Evolutionary conservation across 2,797 vertebrate genomes (phyloP).

Genomic region (Notolepis coatsorum): DNA sequence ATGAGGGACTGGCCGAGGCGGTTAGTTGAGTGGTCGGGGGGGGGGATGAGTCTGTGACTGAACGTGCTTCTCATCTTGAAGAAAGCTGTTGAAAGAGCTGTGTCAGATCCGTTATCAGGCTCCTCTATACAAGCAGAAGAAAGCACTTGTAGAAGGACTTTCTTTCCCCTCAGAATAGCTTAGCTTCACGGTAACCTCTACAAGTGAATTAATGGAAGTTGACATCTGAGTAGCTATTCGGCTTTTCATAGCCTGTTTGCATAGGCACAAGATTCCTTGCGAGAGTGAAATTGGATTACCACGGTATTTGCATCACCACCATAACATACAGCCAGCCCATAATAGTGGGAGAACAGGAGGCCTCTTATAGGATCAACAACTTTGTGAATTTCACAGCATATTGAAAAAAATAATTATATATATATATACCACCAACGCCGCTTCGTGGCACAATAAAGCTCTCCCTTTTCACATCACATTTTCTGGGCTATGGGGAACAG

Average conservation of each 20-base stretch:
- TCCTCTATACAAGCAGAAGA: no score
- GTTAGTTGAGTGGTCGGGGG: no score
- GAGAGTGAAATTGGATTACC: constrained; percentile 5
- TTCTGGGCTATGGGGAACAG: background rate
- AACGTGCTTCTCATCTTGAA: no score
- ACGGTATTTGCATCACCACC: constrained; percentile 34
- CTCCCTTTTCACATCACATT: no score
- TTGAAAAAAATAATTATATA: constrained; percentile 12
- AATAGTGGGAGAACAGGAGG: constrained; percentile 32
- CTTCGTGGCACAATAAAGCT: background rate
- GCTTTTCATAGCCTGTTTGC: constrained; percentile 6
- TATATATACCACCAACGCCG: background rate
- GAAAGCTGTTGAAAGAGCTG: no score
- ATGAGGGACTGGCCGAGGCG: no score
- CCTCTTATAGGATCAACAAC: constrained; percentile 49
- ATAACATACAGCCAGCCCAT: constrained; percentile 16
- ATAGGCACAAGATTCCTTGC: background rate
- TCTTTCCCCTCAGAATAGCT: background rate
- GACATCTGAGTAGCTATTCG: background rate
- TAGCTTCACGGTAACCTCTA: background rate
- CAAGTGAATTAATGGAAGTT: background rate
- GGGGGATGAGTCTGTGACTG: no score
- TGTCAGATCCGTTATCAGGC: no score
- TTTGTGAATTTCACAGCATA: constrained; percentile 47
- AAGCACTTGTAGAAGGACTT: no score